Evolutionary conservation across 1,140 invertebrate species (phyloP).

Genomic region (Tribolium madens): DNA sequence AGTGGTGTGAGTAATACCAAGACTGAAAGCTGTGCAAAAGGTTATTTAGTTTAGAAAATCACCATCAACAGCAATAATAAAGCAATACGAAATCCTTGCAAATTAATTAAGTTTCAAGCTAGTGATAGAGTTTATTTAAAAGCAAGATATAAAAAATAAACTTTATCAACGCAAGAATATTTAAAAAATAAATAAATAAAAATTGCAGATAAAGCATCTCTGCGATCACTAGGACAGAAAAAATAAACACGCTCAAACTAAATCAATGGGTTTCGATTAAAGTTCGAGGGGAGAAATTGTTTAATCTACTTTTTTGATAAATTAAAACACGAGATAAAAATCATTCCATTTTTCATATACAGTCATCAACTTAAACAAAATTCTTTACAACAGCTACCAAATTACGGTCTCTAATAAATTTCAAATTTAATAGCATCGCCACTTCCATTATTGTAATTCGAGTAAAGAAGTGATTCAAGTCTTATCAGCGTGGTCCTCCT

Average conservation of each 20-base stretch:
- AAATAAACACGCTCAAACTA: neutral
- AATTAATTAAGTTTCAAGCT: neutral
- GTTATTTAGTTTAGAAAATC: neutral
- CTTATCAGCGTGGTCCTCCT: constrained; percentile 4
- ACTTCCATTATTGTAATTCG: neutral
- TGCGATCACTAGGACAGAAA: neutral
- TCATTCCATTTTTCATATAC: neutral
- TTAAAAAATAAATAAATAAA: neutral
- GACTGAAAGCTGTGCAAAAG: neutral
- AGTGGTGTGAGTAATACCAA: neutral
- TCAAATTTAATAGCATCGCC: neutral
- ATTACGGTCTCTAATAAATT: neutral
- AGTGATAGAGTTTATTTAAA: neutral
- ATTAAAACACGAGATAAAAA: neutral
- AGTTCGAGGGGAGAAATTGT: neutral
- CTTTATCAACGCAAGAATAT: neutral
- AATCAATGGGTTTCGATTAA: neutral
- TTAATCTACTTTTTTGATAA: too few species aligned
- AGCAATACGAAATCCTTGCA: neutral
- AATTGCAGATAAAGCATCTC: neutral
- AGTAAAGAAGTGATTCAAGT: neutral
- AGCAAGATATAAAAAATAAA: neutral
- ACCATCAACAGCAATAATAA: neutral
- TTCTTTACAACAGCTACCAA: neutral
- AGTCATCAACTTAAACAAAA: too few species aligned